phyloP scores from a whole-genome alignment of 2,797 vertebrate genomes.

The Rhodeus uyekii region DNA sequence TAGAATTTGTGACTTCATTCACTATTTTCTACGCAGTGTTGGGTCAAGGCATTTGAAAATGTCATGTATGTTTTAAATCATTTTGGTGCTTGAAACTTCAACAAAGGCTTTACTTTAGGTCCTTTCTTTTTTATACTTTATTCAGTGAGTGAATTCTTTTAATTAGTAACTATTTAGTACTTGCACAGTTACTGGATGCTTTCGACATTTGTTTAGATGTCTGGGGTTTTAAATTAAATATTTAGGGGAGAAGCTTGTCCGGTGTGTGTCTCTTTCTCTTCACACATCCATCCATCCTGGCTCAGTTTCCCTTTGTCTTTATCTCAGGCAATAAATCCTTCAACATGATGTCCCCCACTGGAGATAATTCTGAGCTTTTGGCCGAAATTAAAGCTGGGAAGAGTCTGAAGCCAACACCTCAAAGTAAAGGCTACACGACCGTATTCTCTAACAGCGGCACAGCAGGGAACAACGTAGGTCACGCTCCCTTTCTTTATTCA shows the following conservation, averaged over 20 bases:
- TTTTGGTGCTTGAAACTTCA: conserved; percentile 9
- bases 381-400: conserved; percentile 98
- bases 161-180: background rate
- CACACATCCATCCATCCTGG: conserved; percentile 57
- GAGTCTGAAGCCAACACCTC: conserved; percentile 93
- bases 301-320: conserved; percentile 59
- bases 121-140: background rate
- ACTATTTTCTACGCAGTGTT: background rate
- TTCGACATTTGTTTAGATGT: conserved; percentile 6
- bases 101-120: conserved; percentile 16
- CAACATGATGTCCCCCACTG: conserved; percentile 99
- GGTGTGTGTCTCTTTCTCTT: conserved; percentile 35
- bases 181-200: background rate
- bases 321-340: conserved; percentile 93
- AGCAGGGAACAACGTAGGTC: conserved; percentile 75
- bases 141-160: background rate
- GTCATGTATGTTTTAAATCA: background rate
- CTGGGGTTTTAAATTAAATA: conserved; percentile 34
- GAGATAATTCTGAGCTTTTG: conserved; percentile 96
- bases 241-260: conserved; percentile 24
- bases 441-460: conserved; percentile 88
- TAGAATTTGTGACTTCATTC: background rate
- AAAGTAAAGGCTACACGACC: conserved; percentile 93
- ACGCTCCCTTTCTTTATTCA: background rate
- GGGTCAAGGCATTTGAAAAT: background rate